Conservation (phyloP, 2,888 invertebrate genomes). For the Brachylomia viminalis region DNA sequence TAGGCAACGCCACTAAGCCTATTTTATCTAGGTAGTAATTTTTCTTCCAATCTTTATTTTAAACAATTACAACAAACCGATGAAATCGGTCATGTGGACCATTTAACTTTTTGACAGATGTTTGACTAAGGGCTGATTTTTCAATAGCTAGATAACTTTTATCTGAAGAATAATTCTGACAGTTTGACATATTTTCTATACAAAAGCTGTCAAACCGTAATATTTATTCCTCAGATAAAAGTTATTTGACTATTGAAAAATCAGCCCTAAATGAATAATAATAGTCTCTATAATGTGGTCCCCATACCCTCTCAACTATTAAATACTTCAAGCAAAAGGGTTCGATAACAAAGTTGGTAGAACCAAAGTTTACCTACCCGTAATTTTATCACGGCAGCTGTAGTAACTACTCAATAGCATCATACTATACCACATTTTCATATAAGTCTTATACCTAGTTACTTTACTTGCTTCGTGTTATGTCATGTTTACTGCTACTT, state of each 20-base stretch:
- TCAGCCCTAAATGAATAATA: slow-evolving; percentile 40
- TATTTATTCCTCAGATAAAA: too few relatives aligned
- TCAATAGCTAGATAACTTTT: too few relatives aligned
- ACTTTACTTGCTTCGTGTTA: slow-evolving; percentile 24
- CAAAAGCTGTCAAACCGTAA: too few relatives aligned
- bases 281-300: slow-evolving; percentile 9
- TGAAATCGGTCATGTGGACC: neutral
- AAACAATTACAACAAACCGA: neutral
- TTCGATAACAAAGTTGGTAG: slow-evolving; percentile 56
- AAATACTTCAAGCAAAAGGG: slow-evolving; percentile 52
- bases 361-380: slow-evolving; percentile 49
- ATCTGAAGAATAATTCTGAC: too few relatives aligned
- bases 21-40: neutral
- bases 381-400: slow-evolving; percentile 51
- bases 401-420: slow-evolving; percentile 32
- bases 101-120: neutral
- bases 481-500: slow-evolving; percentile 33
- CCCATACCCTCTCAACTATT: slow-evolving; percentile 26
- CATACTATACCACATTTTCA: slow-evolving; percentile 7
- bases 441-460: slow-evolving; percentile 21
- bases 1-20: neutral
- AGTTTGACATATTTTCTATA: too few relatives aligned
- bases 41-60: neutral
- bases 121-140: too few relatives aligned
- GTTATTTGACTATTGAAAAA: too few relatives aligned